phyloP scores from a whole-genome alignment of 1,140 invertebrate species.

The Drosophila persimilis region DNA sequence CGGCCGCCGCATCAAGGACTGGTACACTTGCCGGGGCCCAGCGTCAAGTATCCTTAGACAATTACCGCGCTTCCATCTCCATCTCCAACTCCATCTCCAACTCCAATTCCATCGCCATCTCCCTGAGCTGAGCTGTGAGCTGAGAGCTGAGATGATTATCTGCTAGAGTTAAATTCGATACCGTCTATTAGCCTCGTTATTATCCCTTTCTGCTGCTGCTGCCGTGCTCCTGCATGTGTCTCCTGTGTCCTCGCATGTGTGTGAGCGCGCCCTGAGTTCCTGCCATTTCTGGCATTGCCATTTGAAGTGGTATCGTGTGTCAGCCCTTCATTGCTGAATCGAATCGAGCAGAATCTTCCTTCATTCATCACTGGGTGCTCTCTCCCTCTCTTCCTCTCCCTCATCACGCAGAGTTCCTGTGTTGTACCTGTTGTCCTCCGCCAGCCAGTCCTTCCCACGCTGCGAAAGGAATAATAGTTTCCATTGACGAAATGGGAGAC shows the following conservation, averaged over 20 bases:
- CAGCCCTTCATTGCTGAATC: slow-evolving; percentile 10
- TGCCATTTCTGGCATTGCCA: slow-evolving; percentile 27
- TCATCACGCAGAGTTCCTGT: not conserved
- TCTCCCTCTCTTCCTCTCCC: slow-evolving; percentile 23
- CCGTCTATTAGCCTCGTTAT: slow-evolving; percentile 83
- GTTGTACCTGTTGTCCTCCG: slow-evolving; percentile 1
- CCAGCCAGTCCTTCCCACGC: slow-evolving; percentile 53
- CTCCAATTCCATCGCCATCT: too few relatives aligned
- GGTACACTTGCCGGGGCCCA: slow-evolving; percentile 60
- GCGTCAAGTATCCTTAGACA: slow-evolving; percentile 75
- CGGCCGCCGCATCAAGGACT: slow-evolving; percentile 16
- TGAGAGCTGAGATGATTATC: slow-evolving; percentile 69
- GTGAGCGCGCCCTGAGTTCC: not conserved
- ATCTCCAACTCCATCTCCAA: too few relatives aligned
- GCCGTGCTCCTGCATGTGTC: slow-evolving; percentile 5
- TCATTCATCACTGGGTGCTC: slow-evolving; percentile 51
- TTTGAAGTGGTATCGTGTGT: slow-evolving; percentile 81
- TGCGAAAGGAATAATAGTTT: slow-evolving; percentile 43
- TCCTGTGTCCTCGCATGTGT: slow-evolving; percentile 3
- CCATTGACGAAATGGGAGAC: slow-evolving; percentile 75
- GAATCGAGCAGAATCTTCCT: slow-evolving; percentile 38
- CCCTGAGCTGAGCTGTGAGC: too few relatives aligned
- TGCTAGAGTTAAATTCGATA: slow-evolving; percentile 82
- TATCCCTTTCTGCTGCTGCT: slow-evolving; percentile 60
- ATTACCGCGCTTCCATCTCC: slow-evolving; percentile 42